These are phyloP conservation scores for Homalodisca vitripennis DNA, from an alignment of 1,140 invertebrate genomes.

Conservation along the genomic window DNA sequence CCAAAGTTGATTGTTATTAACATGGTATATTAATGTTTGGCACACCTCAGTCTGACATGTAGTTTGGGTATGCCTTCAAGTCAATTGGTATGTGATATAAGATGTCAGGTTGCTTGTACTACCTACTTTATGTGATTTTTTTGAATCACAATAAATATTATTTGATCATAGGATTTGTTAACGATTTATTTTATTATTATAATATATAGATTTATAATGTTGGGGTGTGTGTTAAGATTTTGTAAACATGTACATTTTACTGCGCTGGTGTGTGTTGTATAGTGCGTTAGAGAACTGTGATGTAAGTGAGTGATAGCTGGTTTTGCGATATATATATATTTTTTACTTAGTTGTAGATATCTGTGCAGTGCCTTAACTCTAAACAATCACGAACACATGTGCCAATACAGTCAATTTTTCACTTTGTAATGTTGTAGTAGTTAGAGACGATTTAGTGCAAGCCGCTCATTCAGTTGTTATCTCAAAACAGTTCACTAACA, in stretches of 20 bases:
- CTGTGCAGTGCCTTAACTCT: slow-evolving; percentile 12
- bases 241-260: background rate
- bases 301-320: too few relatives aligned
- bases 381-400: slow-evolving; percentile 8
- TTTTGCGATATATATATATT: too few relatives aligned
- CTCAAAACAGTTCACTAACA: too few relatives aligned
- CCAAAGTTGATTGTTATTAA: too few relatives aligned
- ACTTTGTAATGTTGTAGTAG: too few relatives aligned
- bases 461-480: too few relatives aligned
- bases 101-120: background rate
- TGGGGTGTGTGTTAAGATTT: slow-evolving; percentile 18
- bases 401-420: slow-evolving; percentile 2
- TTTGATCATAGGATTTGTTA: slow-evolving; percentile 7
- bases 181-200: slow-evolving; percentile 8
- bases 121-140: slow-evolving; percentile 9
- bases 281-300: too few relatives aligned
- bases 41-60: too few relatives aligned
- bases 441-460: too few relatives aligned
- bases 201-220: background rate
- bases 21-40: too few relatives aligned
- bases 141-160: slow-evolving; percentile 22
- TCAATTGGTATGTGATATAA: slow-evolving; percentile 22
- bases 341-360: background rate
- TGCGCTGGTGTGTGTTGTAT: background rate
- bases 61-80: slow-evolving; percentile 9